A percentile compares a stretch with the other conserved stretches of the same genome.
phyloP scores from a whole-genome alignment of 1,140 invertebrate species.

The Apis florea region DNA sequence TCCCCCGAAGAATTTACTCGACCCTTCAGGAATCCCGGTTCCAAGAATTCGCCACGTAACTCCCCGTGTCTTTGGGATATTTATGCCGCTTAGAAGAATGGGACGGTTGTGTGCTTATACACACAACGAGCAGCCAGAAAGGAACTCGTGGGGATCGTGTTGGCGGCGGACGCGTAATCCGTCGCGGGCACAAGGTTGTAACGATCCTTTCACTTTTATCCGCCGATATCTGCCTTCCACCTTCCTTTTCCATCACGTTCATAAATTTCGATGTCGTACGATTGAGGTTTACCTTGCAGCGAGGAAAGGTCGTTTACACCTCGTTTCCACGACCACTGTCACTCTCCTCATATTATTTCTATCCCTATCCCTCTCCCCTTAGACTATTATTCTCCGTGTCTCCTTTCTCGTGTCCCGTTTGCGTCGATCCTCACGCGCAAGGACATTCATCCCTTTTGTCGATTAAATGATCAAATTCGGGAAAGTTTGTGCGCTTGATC shows the following conservation, averaged over 20 bases:
- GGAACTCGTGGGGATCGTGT: slow-evolving; percentile 54
- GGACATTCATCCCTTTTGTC: neutral
- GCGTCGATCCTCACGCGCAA: too few species aligned
- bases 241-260: slow-evolving; percentile 64
- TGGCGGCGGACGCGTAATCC: slow-evolving; percentile 57
- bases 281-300: slow-evolving; percentile 71
- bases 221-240: slow-evolving; percentile 61
- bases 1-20: slow-evolving; percentile 11
- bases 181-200: slow-evolving; percentile 72
- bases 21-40: slow-evolving; percentile 28
- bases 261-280: slow-evolving; percentile 71
- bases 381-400: too few species aligned
- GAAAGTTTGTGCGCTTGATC: too few species aligned
- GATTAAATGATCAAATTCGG: too few species aligned
- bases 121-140: slow-evolving; percentile 29
- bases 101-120: slow-evolving; percentile 33
- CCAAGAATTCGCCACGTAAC: slow-evolving; percentile 38
- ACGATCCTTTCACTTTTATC: slow-evolving; percentile 78
- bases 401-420: too few species aligned
- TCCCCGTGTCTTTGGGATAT: slow-evolving; percentile 34
- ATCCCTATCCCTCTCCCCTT: neutral
- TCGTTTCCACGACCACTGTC: slow-evolving; percentile 34
- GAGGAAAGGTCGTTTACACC: slow-evolving; percentile 74
- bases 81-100: slow-evolving; percentile 43
- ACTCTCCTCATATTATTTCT: slow-evolving; percentile 33